These are phyloP conservation scores for Zaprionus africanus DNA, from an alignment of 1,140 invertebrate genomes.

Conservation along the genomic window DNA sequence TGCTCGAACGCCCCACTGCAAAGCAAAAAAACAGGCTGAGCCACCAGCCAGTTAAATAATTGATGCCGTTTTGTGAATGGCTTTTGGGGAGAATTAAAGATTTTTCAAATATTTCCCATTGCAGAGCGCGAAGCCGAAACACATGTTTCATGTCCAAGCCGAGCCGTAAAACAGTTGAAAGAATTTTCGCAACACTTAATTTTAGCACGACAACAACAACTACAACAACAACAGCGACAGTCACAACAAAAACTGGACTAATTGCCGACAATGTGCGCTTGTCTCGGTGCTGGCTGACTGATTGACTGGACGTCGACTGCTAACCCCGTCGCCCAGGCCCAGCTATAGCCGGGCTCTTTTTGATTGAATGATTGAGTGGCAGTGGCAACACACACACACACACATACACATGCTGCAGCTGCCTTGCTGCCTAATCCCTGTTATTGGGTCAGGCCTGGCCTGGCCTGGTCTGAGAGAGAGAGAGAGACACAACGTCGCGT, in stretches of 20 bases:
- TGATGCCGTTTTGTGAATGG: conserved; percentile 65
- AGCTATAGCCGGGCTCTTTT: conserved; percentile 29
- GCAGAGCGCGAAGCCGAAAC: conserved; percentile 38
- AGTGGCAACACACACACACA: conserved; percentile 58
- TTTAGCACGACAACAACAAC: conserved; percentile 60
- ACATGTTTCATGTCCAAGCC: conserved; percentile 63
- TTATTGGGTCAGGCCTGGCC: conserved; percentile 74
- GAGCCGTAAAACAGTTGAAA: conserved; percentile 54
- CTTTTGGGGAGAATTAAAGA: conserved; percentile 68
- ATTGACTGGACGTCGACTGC: conserved; percentile 66
- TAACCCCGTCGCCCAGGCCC: conserved; percentile 28
- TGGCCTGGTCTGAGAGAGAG: not conserved
- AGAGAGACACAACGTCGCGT: conserved; percentile 5
- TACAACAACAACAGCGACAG: conserved; percentile 12
- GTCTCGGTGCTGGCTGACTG: conserved; percentile 39
- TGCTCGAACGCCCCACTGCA: conserved; percentile 68
- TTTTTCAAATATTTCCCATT: conserved; percentile 76
- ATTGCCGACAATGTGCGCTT: conserved; percentile 64
- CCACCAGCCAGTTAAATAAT: conserved; percentile 49
- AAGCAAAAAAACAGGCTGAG: not conserved
- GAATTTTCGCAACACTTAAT: conserved; percentile 83
- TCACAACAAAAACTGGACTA: conserved; percentile 70
- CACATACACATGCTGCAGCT: conserved; percentile 35
- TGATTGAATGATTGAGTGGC: conserved; percentile 81
- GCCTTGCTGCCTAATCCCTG: conserved; percentile 72